Conservation (phyloP, 2,888 invertebrate species). For the Glaucopsyche alexis region DNA sequence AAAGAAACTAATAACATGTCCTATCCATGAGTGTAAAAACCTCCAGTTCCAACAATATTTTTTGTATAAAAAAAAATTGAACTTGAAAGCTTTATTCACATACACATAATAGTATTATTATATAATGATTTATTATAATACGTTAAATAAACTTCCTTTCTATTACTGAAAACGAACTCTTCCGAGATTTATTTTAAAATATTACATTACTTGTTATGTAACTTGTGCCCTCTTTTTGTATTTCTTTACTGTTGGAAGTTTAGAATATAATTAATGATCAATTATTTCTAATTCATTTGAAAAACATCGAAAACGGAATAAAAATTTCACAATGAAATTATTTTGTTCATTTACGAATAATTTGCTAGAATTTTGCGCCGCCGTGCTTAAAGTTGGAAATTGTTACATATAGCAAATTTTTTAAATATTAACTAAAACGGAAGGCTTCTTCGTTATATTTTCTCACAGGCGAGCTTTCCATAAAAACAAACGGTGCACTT, state of each 20-base stretch:
- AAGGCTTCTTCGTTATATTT: slow-evolving; percentile 16
- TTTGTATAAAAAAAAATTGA: too few species aligned
- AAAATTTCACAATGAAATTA: background rate
- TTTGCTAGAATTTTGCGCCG: background rate
- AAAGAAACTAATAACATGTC: too few species aligned
- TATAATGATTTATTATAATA: too few species aligned
- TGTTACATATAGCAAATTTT: background rate
- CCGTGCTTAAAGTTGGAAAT: background rate
- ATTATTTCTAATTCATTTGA: background rate
- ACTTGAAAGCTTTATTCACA: too few species aligned
- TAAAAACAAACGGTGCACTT: slow-evolving; percentile 1
- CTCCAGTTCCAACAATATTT: too few species aligned
- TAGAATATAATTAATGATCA: too few species aligned
- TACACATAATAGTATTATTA: too few species aligned
- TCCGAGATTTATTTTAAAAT: background rate
- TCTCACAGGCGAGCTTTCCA: slow-evolving; percentile 9
- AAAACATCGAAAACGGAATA: too few species aligned
- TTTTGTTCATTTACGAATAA: background rate
- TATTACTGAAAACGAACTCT: background rate
- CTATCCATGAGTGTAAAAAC: too few species aligned
- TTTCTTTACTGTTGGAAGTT: background rate
- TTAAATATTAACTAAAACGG: background rate
- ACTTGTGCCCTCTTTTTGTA: background rate
- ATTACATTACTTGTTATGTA: background rate
- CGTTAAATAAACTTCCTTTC: too few species aligned